These are phyloP conservation scores for Eupithecia pulchellata DNA, from an alignment of 2,888 invertebrate species.

Conservation along the genomic window DNA sequence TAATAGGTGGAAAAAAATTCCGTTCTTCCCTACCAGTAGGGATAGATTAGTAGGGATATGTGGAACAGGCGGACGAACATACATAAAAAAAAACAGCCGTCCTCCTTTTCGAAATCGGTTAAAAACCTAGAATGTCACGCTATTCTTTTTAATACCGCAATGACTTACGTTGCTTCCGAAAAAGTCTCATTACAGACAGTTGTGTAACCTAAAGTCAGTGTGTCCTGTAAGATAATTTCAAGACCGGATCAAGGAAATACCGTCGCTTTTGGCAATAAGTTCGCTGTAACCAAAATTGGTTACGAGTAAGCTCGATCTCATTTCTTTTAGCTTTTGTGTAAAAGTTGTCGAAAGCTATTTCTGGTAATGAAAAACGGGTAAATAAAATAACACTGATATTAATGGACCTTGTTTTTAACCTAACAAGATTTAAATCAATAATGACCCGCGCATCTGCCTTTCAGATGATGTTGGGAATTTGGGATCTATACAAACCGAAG, in stretches of 20 bases:
- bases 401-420: not conserved
- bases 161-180: not conserved
- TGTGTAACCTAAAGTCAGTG: not conserved
- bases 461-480: too few species aligned
- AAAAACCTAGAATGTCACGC: too few species aligned
- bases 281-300: slow-evolving; percentile 29
- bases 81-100: too few species aligned
- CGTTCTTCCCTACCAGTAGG: too few species aligned
- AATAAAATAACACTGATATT: not conserved
- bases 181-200: not conserved
- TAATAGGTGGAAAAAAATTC: too few species aligned
- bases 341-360: slow-evolving; percentile 23
- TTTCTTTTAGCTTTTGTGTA: slow-evolving; percentile 18
- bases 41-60: too few species aligned
- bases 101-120: too few species aligned
- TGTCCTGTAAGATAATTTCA: not conserved
- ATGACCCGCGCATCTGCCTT: not conserved
- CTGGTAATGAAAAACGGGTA: slow-evolving; percentile 7
- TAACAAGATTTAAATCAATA: too few species aligned
- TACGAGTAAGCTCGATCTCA: slow-evolving; percentile 14
- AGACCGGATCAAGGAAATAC: slow-evolving; percentile 16
- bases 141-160: not conserved
- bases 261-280: slow-evolving; percentile 16
- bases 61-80: too few species aligned
- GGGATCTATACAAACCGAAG: not conserved